phyloP scores from a whole-genome alignment of 2,797 vertebrate species.

The Antennarius maculatus region DNA sequence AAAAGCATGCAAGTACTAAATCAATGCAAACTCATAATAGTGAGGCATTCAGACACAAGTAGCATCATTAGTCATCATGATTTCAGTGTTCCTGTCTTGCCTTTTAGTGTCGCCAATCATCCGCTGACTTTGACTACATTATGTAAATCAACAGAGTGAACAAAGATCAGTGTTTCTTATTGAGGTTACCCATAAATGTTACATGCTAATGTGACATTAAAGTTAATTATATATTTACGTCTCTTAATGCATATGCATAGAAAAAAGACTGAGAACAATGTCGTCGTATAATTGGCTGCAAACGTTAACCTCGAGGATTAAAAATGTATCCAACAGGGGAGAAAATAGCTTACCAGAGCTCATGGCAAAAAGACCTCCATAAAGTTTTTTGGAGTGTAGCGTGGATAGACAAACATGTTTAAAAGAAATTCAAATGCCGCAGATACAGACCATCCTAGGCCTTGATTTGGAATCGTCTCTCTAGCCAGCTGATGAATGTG shows the following conservation, averaged over 20 bases:
- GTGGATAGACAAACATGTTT: too few relatives aligned
- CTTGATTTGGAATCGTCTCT: too few relatives aligned
- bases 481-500: slow-evolving; percentile 4
- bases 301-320: background rate
- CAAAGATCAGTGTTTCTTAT: background rate
- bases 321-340: background rate
- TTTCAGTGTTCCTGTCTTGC: slow-evolving; percentile 26
- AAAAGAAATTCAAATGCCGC: too few relatives aligned
- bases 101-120: slow-evolving; percentile 46
- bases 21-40: slow-evolving; percentile 57
- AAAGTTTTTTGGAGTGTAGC: too few relatives aligned
- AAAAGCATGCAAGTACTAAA: slow-evolving; percentile 25
- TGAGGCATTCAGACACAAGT: slow-evolving; percentile 48
- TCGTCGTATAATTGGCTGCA: background rate
- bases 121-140: slow-evolving; percentile 28
- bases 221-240: slow-evolving; percentile 1
- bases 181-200: slow-evolving; percentile 43
- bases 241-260: background rate
- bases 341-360: background rate
- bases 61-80: slow-evolving; percentile 44
- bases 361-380: too few relatives aligned
- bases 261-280: background rate
- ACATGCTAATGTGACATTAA: slow-evolving; percentile 53
- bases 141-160: slow-evolving; percentile 39
- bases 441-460: too few relatives aligned